phyloP scores from a whole-genome alignment of 2,113 vertebrate species.

The Callipepla squamata region DNA sequence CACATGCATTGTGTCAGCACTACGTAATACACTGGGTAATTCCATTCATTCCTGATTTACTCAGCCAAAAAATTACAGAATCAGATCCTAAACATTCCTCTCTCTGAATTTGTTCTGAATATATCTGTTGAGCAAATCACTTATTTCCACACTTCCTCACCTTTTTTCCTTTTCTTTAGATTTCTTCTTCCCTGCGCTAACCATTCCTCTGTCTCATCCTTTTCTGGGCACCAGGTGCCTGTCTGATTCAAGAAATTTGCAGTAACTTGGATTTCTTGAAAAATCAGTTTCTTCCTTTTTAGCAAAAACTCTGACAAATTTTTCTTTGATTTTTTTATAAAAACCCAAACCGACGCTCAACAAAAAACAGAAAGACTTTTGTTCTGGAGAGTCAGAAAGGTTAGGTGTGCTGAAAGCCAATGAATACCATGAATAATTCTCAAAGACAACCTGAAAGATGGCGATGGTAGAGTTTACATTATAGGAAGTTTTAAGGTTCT shows the following conservation, averaged over 20 bases:
- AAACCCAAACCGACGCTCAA: rapidly evolving
- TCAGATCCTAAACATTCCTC: neutral
- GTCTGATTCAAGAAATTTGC: neutral
- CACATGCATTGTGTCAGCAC: neutral
- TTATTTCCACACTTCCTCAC: neutral
- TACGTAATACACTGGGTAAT: neutral
- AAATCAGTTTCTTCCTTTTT: neutral
- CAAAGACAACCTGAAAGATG: neutral
- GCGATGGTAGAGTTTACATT: neutral
- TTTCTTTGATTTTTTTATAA: neutral
- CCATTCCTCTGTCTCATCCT: neutral
- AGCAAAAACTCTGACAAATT: neutral
- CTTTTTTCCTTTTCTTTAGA: neutral
- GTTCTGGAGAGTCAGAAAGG: neutral
- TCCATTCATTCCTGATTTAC: neutral
- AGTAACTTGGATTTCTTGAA: neutral
- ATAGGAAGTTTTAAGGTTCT: neutral
- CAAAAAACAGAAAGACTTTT: neutral
- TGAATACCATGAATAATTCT: rapidly evolving
- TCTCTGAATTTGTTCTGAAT: neutral
- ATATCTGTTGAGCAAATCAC: neutral
- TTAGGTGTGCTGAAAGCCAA: neutral
- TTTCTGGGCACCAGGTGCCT: neutral
- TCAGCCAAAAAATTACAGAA: neutral
- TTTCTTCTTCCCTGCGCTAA: neutral